These are phyloP conservation scores for Gorsachius magnificus DNA, from an alignment of 2,797 vertebrate genomes.

Conservation along the genomic window DNA sequence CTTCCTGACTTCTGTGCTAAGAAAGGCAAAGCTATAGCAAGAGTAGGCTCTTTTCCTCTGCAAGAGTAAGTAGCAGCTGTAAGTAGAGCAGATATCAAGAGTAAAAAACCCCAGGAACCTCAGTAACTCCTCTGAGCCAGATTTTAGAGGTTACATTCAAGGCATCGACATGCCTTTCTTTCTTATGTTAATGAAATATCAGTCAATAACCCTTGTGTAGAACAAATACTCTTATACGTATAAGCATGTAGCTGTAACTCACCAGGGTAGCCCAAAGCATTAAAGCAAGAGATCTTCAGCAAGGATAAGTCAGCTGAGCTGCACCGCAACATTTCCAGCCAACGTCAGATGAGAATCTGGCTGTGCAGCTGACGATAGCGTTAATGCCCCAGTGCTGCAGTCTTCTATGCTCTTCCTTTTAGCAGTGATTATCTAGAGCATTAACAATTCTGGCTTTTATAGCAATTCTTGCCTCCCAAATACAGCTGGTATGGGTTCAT, in stretches of 20 bases:
- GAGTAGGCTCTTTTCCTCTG: background rate
- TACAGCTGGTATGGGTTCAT: background rate
- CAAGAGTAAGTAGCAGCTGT: background rate
- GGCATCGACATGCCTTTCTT: background rate
- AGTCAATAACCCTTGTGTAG: background rate
- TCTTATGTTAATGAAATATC: background rate
- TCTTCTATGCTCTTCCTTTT: background rate
- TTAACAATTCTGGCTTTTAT: background rate
- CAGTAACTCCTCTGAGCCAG: background rate
- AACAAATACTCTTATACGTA: slow-evolving; percentile 2
- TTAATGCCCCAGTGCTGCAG: background rate
- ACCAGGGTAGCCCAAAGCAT: background rate
- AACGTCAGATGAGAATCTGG: background rate
- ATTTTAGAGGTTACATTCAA: background rate
- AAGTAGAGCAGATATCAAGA: background rate
- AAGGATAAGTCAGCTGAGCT: background rate
- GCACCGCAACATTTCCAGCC: background rate
- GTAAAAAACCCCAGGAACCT: background rate
- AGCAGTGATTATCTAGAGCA: background rate
- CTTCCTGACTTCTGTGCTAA: background rate
- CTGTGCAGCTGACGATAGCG: background rate
- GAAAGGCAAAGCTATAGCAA: background rate
- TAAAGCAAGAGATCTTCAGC: background rate
- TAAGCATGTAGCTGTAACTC: background rate
- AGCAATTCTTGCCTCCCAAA: background rate